Evolutionary conservation across 2,797 vertebrate species (phyloP), one percentile per base, ranked within the genome.

Genomic region (Cephalopachus bancanus): DNA sequence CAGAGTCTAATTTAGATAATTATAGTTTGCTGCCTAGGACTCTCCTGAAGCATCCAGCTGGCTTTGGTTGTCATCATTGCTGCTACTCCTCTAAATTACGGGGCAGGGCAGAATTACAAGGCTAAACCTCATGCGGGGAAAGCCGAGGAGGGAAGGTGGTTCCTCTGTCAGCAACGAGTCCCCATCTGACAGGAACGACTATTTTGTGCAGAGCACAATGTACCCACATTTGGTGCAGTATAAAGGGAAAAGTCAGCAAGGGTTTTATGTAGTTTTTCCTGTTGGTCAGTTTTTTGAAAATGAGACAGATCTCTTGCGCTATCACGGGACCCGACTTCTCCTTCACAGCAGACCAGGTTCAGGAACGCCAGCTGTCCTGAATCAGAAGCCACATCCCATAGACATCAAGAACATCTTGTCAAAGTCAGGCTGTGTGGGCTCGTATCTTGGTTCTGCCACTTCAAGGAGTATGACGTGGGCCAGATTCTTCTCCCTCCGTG

Each of bases 1-100:
- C 44, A 0, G 93, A 81, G 94, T 64, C 95, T 75, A 92, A 95
- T 95, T 89, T 30, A 83, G 91, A 83, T 97, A 94, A 98, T 97
- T 94, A 89, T 5, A 91, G 95, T 91, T 81, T 93, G 72, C 71
- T 80, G 96, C 89, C 74, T 28, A 86, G 85, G 79, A 75, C 91
- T 94, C 97, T 93, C 83, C 75, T 83, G 49, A n/a, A 16, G n/a
- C 79, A 94, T 79, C 80, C 83, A n/a, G 3, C 69, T 44, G 83
- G 83, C 92, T 89, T 74, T 90, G 75, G 64, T 26, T 78, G 87
- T 92, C 90, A 71, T 92, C 87, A 3, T 94, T 53, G n/a, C 83
- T 53, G 75, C 93, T 75, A 10, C 93, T 95, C 86, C 89, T 85
- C 94, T 93, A 81, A 96, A 95, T 94, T 59, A 55, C 84, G 14